phyloP scores from a whole-genome alignment of 2,113 vertebrate species.

The Pseudopipra pipra region DNA sequence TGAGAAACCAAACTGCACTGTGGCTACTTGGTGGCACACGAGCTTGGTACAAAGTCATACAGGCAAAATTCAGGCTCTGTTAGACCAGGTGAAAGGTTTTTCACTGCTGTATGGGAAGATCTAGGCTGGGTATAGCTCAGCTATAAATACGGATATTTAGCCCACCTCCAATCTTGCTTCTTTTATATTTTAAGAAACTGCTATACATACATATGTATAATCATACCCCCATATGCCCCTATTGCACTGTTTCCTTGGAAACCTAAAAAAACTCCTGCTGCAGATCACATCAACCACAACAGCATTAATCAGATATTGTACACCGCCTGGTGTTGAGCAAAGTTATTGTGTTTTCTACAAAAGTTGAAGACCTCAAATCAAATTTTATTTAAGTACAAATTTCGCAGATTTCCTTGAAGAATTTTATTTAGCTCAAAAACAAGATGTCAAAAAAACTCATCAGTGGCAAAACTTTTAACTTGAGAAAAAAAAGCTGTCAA shows the following conservation, averaged over 20 bases:
- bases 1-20: neutral
- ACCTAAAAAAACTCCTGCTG: neutral
- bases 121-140: neutral
- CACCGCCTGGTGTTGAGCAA: neutral
- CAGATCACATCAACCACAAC: neutral
- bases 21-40: neutral
- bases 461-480: neutral
- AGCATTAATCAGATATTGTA: neutral
- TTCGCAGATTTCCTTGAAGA: neutral
- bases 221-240: neutral
- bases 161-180: neutral
- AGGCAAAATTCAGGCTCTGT: neutral
- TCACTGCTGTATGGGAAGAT: neutral
- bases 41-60: neutral
- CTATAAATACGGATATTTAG: neutral
- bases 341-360: neutral
- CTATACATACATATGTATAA: neutral
- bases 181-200: neutral
- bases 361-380: neutral
- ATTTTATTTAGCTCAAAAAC: neutral
- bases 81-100: neutral
- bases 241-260: slow-evolving; percentile 8
- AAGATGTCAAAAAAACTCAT: neutral
- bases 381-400: neutral
- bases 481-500: neutral